Evolutionary conservation across 2,888 invertebrate species (phyloP).

Genomic region (Ligdia adustata): DNA sequence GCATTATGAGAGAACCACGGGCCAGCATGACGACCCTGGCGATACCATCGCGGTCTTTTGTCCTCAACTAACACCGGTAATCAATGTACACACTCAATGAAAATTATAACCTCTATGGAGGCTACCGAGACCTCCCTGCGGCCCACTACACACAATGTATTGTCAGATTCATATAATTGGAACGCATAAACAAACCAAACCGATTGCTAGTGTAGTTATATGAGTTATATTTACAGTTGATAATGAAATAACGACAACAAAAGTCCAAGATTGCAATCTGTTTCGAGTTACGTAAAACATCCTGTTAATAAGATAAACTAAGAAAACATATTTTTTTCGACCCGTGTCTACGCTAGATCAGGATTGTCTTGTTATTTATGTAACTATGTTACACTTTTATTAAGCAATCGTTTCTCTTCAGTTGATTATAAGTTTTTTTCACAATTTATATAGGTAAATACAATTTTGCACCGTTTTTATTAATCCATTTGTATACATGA

Average conservation of each 20-base stretch:
- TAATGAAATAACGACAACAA: conserved; percentile 26
- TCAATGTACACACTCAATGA: conserved; percentile 35
- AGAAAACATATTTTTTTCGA: no score
- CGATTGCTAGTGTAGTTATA: not conserved
- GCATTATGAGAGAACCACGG: conserved; percentile 28
- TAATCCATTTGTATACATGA: no score
- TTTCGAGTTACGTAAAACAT: conserved; percentile 38
- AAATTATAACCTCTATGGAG: conserved; percentile 15
- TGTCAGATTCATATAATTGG: conserved; percentile 32
- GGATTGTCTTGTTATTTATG: no score
- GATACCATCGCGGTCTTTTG: conserved; percentile 61
- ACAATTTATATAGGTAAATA: no score
- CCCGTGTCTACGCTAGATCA: no score
- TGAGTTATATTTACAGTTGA: not conserved
- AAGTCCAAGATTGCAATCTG: conserved; percentile 24
- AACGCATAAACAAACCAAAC: conserved; percentile 34
- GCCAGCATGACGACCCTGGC: conserved; percentile 39
- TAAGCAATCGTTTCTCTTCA: no score
- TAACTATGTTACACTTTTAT: no score
- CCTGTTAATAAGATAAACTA: no score
- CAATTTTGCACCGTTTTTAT: no score
- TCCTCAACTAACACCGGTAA: conserved; percentile 58
- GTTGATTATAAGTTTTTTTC: no score
- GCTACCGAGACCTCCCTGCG: not conserved
- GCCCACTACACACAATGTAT: conserved; percentile 14